Evolutionary conservation across 1,140 invertebrate genomes (phyloP).

Genomic region (Drosophila azteca): DNA sequence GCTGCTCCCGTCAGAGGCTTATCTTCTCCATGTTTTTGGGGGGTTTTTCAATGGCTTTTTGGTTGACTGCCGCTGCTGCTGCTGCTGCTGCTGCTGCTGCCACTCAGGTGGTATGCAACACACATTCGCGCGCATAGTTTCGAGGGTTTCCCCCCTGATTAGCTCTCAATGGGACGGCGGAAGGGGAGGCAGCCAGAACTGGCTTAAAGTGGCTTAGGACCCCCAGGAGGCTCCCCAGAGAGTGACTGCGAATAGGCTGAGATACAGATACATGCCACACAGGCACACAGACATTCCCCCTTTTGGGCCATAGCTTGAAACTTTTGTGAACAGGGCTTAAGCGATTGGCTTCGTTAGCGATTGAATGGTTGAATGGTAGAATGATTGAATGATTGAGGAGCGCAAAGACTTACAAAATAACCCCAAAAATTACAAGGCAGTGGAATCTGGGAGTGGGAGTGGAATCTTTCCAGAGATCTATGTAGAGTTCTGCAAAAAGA

Average conservation of each 20-base stretch:
- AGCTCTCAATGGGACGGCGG: constrained; percentile 5
- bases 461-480: no score
- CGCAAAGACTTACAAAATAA: neutral
- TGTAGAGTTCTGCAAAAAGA: no score
- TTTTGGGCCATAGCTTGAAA: neutral
- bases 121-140: constrained; percentile 11
- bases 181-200: neutral
- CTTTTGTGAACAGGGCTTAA: constrained; percentile 21
- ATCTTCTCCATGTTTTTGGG: constrained; percentile 40
- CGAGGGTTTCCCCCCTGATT: constrained; percentile 19
- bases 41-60: constrained; percentile 66
- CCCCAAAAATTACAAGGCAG: no score
- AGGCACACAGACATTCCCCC: neutral
- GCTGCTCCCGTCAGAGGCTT: constrained; percentile 27
- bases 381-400: neutral
- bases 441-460: no score
- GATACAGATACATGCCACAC: constrained; percentile 8
- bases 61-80: constrained; percentile 42
- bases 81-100: neutral
- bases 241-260: constrained; percentile 32
- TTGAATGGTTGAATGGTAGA: no score
- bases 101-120: constrained; percentile 24
- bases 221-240: neutral
- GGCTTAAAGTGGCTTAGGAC: constrained; percentile 27
- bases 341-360: constrained; percentile 2